Percentiles rank a stretch among this genome's conserved stretches.
phyloP scores from a whole-genome alignment of 2,113 vertebrate species.

The Harpagus bidentatus region DNA sequence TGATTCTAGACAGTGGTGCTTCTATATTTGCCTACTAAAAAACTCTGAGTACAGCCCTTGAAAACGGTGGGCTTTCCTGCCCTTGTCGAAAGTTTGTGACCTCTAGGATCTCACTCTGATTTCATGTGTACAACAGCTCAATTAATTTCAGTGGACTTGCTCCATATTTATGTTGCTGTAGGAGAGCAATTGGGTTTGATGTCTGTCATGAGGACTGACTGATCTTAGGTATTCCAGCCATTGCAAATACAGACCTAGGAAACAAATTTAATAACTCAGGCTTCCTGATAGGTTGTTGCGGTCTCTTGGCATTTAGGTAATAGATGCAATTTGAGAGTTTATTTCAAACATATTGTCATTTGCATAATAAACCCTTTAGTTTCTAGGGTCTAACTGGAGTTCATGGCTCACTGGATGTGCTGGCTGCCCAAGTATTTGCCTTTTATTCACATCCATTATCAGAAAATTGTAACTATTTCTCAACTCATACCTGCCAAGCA shows the following conservation, averaged over 20 bases:
- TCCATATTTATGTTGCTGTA: background rate
- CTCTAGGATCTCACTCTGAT: background rate
- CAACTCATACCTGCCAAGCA: background rate
- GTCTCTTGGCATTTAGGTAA: background rate
- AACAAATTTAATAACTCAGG: background rate
- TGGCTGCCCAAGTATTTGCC: background rate
- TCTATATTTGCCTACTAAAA: background rate
- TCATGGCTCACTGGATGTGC: background rate
- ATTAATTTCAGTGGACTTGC: background rate
- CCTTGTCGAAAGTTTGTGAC: background rate
- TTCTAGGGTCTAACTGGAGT: background rate
- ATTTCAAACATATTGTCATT: background rate
- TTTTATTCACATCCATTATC: background rate
- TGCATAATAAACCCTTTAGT: background rate
- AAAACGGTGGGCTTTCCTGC: background rate
- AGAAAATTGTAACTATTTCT: background rate
- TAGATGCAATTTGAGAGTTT: background rate
- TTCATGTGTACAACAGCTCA: background rate
- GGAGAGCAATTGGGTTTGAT: background rate
- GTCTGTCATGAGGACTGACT: background rate
- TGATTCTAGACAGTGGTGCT: background rate
- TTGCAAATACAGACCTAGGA: background rate
- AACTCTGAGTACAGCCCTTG: background rate
- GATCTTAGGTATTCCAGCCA: background rate
- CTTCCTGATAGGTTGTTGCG: background rate